A percentile compares a stretch with the other conserved stretches of the same genome.
Conservation (phyloP, 2,888 invertebrate species). For the Myopa tessellatipennis region DNA sequence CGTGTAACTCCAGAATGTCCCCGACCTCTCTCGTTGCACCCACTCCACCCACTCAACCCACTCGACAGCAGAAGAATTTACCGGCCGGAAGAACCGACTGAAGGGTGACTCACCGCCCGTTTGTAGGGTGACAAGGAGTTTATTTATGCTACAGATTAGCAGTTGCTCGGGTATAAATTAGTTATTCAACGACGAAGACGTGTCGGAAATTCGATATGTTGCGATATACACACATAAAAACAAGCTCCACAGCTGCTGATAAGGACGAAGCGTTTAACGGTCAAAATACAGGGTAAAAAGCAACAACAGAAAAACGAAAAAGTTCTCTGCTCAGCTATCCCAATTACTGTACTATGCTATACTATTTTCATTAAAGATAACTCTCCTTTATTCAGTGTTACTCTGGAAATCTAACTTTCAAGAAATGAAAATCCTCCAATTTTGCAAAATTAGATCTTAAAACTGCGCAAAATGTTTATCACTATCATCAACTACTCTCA, state of each 20-base stretch:
- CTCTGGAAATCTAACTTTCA: too few species aligned
- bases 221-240: background rate
- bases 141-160: background rate
- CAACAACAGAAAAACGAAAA: too few species aligned
- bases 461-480: too few species aligned
- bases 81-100: background rate
- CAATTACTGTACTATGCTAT: too few species aligned
- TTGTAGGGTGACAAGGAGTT: conserved; percentile 9
- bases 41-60: background rate
- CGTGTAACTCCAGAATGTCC: background rate
- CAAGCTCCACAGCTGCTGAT: background rate
- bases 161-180: background rate
- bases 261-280: too few species aligned
- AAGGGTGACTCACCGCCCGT: background rate
- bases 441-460: too few species aligned
- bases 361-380: too few species aligned
- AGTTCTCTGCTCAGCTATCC: too few species aligned
- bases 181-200: background rate
- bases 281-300: too few species aligned
- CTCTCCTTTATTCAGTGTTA: too few species aligned
- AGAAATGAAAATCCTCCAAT: too few species aligned
- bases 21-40: background rate
- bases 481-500: too few species aligned
- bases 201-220: conserved; percentile 4
- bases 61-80: background rate